Evolutionary conservation across 2,113 vertebrate genomes (phyloP).

Genomic region (Toxostoma redivivum): DNA sequence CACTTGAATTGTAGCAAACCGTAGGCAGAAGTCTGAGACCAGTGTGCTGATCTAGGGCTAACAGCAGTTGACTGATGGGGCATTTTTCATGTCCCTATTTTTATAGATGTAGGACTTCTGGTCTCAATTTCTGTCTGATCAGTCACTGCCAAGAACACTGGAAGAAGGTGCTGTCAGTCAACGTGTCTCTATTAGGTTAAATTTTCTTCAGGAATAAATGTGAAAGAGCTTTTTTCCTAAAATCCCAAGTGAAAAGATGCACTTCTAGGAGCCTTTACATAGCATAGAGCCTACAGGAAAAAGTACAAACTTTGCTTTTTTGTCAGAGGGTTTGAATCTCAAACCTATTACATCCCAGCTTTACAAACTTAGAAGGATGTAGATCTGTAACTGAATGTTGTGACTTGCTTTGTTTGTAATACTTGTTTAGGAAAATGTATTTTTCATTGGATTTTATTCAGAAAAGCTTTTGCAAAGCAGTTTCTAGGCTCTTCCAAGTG

Average conservation of each 20-base stretch:
- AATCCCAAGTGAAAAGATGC: neutral
- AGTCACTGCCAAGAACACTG: neutral
- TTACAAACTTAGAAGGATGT: neutral
- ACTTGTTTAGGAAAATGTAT: neutral
- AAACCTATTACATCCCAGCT: neutral
- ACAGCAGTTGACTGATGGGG: neutral
- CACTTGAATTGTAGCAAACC: neutral
- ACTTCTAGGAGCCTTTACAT: neutral
- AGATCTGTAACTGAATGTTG: neutral
- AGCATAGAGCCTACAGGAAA: neutral
- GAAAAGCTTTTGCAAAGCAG: neutral
- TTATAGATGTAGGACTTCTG: neutral
- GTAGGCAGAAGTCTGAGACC: neutral
- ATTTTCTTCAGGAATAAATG: neutral
- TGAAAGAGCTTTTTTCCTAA: neutral
- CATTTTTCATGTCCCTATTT: neutral
- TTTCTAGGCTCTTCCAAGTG: neutral
- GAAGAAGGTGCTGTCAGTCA: neutral
- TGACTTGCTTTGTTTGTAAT: neutral
- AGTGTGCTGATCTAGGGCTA: neutral
- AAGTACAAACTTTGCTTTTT: neutral
- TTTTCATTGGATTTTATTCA: neutral
- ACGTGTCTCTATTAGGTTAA: neutral
- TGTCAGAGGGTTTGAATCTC: neutral
- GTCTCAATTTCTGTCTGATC: neutral